These are phyloP conservation scores for Venustaconcha ellipsiformis DNA, from an alignment of 1,140 invertebrate species.

Conservation along the genomic window DNA sequence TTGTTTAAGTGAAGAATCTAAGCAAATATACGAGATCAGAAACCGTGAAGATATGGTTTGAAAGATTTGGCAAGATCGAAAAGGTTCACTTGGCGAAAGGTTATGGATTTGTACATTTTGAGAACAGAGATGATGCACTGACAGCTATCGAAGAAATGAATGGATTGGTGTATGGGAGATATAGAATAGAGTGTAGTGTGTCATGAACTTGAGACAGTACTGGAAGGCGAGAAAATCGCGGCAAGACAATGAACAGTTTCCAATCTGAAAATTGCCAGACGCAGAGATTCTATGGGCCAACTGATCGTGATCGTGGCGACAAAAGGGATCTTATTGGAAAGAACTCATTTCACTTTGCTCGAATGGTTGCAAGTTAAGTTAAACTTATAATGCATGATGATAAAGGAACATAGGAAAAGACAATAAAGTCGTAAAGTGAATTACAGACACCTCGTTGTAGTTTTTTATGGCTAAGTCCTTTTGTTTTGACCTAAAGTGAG, in stretches of 20 bases:
- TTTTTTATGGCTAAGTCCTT: too few species aligned
- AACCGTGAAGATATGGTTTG: slow-evolving; percentile 59
- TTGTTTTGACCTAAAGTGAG: too few species aligned
- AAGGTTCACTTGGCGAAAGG: slow-evolving; percentile 70
- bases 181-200: too few species aligned
- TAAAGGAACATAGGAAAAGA: too few species aligned
- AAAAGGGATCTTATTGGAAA: neutral
- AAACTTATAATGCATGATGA: too few species aligned
- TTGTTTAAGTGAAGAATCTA: slow-evolving; percentile 72
- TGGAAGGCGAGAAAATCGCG: too few species aligned
- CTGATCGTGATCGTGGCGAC: neutral
- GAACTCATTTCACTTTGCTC: neutral
- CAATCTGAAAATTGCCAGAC: neutral
- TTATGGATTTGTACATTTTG: slow-evolving; percentile 71
- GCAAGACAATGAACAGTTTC: neutral
- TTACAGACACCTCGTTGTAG: too few species aligned
- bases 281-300: slow-evolving; percentile 2
- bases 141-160: neutral
- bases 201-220: too few species aligned
- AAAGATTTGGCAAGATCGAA: slow-evolving; percentile 55
- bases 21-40: slow-evolving; percentile 70
- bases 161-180: too few species aligned
- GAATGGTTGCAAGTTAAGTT: neutral
- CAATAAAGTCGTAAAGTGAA: too few species aligned
- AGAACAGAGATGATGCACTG: slow-evolving; percentile 33